Conservation (phyloP, 2,888 invertebrate genomes). For the Lobophora halterata region DNA sequence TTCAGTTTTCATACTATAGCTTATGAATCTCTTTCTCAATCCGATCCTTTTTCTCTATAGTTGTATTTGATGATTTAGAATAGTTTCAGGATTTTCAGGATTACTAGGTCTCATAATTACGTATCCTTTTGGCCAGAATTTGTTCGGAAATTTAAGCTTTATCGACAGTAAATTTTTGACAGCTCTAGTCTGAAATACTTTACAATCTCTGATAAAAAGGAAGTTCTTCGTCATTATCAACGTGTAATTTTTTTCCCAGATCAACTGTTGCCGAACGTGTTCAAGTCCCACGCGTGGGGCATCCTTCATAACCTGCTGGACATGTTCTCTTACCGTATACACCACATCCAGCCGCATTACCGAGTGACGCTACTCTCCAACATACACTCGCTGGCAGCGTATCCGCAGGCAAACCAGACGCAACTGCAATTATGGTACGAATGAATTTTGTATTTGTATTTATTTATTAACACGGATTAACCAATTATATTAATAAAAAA, state of each 20-base stretch:
- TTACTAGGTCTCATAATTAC: no score
- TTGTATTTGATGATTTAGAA: background rate
- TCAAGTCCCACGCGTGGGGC: conserved; percentile 96
- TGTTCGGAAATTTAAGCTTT: no score
- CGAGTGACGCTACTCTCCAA: conserved; percentile 95
- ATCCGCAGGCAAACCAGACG: conserved; percentile 96
- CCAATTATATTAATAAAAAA: no score
- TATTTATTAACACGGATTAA: no score
- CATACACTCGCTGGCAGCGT: conserved; percentile 93
- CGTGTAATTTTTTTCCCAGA: conserved; percentile 65
- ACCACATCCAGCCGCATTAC: conserved; percentile 98
- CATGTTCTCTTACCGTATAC: conserved; percentile 98
- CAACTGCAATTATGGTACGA: conserved; percentile 93
- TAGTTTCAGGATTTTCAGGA: no score
- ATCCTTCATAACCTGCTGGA: conserved; percentile 96
- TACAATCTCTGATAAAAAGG: no score
- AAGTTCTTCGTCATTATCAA: no score
- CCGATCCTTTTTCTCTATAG: background rate
- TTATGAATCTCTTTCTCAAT: background rate
- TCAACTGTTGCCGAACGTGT: conserved; percentile 93
- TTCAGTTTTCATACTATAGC: no score
- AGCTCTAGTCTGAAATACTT: no score
- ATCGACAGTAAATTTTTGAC: no score
- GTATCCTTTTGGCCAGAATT: no score
- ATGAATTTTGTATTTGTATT: background rate